Base-by-base conservation (phyloP, 2,113 vertebrate genomes). In the Agapornis roseicollis region DNA sequence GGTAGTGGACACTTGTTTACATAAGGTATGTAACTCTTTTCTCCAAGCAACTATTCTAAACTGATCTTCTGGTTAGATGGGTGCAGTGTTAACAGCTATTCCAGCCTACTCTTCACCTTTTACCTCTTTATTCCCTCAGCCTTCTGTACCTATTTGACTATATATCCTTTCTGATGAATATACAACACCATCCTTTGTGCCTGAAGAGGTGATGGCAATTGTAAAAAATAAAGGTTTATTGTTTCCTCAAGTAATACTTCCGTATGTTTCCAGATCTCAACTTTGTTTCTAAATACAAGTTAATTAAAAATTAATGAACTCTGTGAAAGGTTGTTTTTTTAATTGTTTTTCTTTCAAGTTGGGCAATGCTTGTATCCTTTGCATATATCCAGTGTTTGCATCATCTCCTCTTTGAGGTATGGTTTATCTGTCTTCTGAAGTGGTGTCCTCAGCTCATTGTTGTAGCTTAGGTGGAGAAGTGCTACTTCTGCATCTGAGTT, bases 1-100 rank as follows among this genome's bases (percentile, higher is more conserved):
- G 98, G 99, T 99, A 97, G 98, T 99, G 98, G 99, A 99, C 98
- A 99, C 99, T 97, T 99, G 99, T 98, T 99, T 99, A 97, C 99
- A 99, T 98, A 99, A 99, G 99, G 99, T 99, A 98, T 58, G 98
- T 97, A 96, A 96, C 85, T 92, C 53, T 96, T 96, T 95, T 80
- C 78, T 89, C 63, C 37, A 79, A 77, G 50, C 47, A 52, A 6
- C 76, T 86, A 28, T 55, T 86, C 16, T 65, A 37, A 79, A 87
- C 46, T 33, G 5, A 20, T 28, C 6, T 63, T 91, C 27, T 78
- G 5, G 39, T 94, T 78, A 74, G 72, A 81, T 91, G 44, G 16
- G 17, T 79, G 47, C 35, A 31, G 31, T 39, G 33, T 56, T 88
- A 72, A 46, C 12, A 61, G 41, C 15, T 70, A 44, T 70, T 93